These are phyloP conservation scores for Malurus leucopterus DNA, from an alignment of 2,797 vertebrate species.

Conservation along the genomic window DNA sequence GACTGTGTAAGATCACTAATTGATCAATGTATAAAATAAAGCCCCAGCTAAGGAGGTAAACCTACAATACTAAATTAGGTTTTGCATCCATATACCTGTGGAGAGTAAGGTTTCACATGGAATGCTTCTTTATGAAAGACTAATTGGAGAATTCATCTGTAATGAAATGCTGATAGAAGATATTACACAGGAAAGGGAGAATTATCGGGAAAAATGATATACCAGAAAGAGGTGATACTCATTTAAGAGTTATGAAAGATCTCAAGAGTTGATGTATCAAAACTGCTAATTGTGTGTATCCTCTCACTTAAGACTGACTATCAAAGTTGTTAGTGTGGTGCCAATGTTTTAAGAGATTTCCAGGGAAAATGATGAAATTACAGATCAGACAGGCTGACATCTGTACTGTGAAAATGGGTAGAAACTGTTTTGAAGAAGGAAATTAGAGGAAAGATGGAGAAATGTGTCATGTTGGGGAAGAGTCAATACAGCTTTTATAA, in stretches of 20 bases:
- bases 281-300: conserved; percentile 12
- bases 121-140: neutral
- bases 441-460: neutral
- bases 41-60: neutral
- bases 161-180: neutral
- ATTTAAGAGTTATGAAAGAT: neutral
- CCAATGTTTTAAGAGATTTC: conserved; percentile 12
- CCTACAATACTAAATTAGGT: neutral
- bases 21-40: neutral
- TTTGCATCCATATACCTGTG: neutral
- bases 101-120: neutral
- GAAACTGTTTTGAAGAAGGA: conserved; percentile 17
- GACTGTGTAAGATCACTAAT: neutral
- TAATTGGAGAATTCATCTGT: neutral
- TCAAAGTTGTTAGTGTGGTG: conserved; percentile 8
- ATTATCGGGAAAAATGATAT: neutral
- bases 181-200: neutral
- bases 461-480: neutral
- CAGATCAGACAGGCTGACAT: conserved; percentile 15
- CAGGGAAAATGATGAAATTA: conserved; percentile 3
- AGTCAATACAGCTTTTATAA: conserved; percentile 6
- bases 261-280: neutral
- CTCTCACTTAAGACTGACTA: conserved; percentile 6
- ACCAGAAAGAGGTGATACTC: neutral
- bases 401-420: conserved; percentile 29